Evolutionary conservation across 35 echinoderm and acorn worm genomes (phyloP).

Genomic region (Stichopus chloronotus): DNA sequence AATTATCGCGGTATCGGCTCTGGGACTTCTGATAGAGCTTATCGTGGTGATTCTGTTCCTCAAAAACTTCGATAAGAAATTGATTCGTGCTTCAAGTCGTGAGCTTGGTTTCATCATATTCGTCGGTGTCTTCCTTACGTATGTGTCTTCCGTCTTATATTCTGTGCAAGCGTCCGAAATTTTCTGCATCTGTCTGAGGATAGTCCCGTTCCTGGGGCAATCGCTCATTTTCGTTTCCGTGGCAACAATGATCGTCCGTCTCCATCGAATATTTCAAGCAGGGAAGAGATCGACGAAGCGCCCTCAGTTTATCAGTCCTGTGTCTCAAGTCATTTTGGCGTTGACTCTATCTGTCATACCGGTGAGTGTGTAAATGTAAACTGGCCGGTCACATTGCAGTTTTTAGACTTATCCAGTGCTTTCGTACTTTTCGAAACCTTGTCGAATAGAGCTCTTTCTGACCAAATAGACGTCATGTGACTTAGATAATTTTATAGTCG

Average conservation of each 20-base stretch:
- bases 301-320: constrained; percentile 67
- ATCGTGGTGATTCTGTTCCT: not conserved
- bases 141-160: constrained; percentile 4
- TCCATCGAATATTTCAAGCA: constrained; percentile 77
- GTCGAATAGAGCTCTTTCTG: too few relatives aligned
- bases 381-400: too few relatives aligned
- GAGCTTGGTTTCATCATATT: constrained; percentile 69
- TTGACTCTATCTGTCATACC: constrained; percentile 45
- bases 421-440: too few relatives aligned
- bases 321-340: constrained; percentile 53
- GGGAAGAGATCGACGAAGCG: constrained; percentile 69
- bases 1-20: not conserved
- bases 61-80: not conserved
- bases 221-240: constrained; percentile 63
- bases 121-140: constrained; percentile 42
- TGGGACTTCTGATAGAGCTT: not conserved
- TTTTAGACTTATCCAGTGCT: too few relatives aligned
- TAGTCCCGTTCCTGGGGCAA: constrained; percentile 4
- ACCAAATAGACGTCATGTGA: too few relatives aligned
- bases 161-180: constrained; percentile 14
- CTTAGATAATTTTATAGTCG: too few relatives aligned
- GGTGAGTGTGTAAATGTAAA: constrained; percentile 42
- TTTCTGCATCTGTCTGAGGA: constrained; percentile 36
- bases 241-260: constrained; percentile 61
- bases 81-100: constrained; percentile 71